phyloP scores from a whole-genome alignment of 2,113 vertebrate species.

The Corythornis madagascariensis region DNA sequence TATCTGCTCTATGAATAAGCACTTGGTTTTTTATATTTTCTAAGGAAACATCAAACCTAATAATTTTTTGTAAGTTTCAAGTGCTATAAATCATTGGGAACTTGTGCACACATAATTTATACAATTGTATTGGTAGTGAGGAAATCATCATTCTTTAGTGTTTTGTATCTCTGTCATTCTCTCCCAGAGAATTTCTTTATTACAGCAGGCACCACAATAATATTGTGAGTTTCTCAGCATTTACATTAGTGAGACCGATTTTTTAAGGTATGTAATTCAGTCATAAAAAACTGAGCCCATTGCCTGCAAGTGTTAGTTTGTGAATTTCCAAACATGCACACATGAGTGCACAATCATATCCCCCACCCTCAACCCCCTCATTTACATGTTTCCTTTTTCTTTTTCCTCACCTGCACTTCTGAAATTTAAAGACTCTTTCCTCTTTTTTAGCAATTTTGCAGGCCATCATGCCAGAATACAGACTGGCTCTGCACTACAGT shows the following conservation, averaged over 20 bases:
- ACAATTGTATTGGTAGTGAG: slow-evolving; percentile 24
- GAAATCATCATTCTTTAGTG: slow-evolving; percentile 53
- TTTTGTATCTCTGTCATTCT: slow-evolving; percentile 39
- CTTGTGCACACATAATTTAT: slow-evolving; percentile 53
- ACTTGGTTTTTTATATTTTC: slow-evolving; percentile 60
- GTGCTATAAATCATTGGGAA: slow-evolving; percentile 63
- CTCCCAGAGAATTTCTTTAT: not conserved
- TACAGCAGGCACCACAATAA: not conserved
- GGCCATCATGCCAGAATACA: not conserved
- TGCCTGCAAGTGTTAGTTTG: not conserved
- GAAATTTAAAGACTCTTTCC: not conserved
- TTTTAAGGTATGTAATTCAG: slow-evolving; percentile 27
- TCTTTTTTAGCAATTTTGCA: slow-evolving; percentile 13
- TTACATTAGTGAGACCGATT: slow-evolving; percentile 8
- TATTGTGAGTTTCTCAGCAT: slow-evolving; percentile 32
- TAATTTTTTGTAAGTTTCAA: slow-evolving; percentile 63
- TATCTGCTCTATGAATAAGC: slow-evolving; percentile 44
- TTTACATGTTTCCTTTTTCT: not conserved
- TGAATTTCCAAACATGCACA: not conserved
- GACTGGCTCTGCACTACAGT: not conserved
- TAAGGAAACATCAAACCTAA: slow-evolving; percentile 35
- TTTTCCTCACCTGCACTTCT: not conserved
- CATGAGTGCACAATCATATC: rapidly evolving
- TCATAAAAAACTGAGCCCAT: slow-evolving; percentile 20
- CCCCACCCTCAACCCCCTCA: not conserved